A percentile compares a stretch with the other conserved stretches of the same genome.
Conservation (phyloP, 2,888 invertebrate genomes). For the Bugula neritina region DNA sequence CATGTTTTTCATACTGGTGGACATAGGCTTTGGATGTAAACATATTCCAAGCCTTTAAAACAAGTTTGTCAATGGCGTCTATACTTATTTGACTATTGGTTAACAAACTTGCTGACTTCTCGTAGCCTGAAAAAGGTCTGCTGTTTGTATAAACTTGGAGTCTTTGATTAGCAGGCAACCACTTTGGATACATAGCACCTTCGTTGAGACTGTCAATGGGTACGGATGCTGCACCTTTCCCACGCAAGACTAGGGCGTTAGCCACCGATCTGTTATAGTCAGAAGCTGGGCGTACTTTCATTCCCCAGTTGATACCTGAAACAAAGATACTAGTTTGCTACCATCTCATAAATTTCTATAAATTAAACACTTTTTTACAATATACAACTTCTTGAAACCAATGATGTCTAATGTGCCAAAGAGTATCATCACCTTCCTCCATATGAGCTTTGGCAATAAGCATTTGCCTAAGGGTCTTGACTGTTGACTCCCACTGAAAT, state of each 20-base stretch:
- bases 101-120: constrained; percentile 47
- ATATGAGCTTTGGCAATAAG: constrained; percentile 48
- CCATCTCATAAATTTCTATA: background rate
- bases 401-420: too few relatives aligned
- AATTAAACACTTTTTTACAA: background rate
- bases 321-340: too few relatives aligned
- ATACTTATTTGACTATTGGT: constrained; percentile 49
- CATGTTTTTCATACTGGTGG: constrained; percentile 53
- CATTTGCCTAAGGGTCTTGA: constrained; percentile 53
- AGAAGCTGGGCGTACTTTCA: constrained; percentile 31
- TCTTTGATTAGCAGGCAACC: constrained; percentile 38
- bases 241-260: constrained; percentile 43
- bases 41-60: constrained; percentile 53
- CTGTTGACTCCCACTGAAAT: constrained; percentile 49
- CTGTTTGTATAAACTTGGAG: constrained; percentile 39
- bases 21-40: constrained; percentile 52
- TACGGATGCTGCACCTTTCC: constrained; percentile 37
- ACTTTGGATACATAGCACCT: constrained; percentile 40
- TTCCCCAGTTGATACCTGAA: constrained; percentile 49
- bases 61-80: constrained; percentile 40
- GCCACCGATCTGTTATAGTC: constrained; percentile 42
- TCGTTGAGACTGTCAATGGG: constrained; percentile 40
- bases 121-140: constrained; percentile 44
- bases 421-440: constrained; percentile 45
- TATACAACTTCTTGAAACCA: too few relatives aligned